These are phyloP conservation scores for Ibycter americanus DNA, from an alignment of 2,797 vertebrate species.

Conservation along the genomic window DNA sequence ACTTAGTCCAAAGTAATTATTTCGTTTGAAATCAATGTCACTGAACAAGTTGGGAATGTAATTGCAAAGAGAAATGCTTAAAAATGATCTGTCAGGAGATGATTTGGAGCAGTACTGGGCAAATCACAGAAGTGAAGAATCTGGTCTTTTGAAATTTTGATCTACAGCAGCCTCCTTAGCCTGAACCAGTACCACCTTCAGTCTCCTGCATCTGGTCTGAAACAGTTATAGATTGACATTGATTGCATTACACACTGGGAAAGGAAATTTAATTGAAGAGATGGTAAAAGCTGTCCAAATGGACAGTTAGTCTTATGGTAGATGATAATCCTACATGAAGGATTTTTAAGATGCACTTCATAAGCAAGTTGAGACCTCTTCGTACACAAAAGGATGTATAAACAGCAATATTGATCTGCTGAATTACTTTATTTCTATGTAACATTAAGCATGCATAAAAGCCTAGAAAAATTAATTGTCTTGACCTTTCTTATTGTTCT, in stretches of 20 bases:
- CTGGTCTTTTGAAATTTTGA: neutral
- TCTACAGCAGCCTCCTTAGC: neutral
- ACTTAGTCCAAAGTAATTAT: neutral
- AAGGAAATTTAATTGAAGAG: neutral
- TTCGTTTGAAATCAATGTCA: slow-evolving; percentile 2
- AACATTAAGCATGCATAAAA: neutral
- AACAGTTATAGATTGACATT: neutral
- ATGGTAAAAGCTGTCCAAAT: neutral
- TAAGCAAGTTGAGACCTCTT: neutral
- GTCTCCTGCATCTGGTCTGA: neutral
- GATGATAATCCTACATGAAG: neutral
- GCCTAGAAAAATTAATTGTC: neutral
- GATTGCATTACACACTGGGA: neutral
- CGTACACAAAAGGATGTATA: rapidly evolving
- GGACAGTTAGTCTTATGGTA: neutral
- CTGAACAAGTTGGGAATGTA: neutral
- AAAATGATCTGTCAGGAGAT: neutral
- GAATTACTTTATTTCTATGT: neutral
- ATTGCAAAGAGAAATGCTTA: neutral
- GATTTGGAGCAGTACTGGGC: neutral
- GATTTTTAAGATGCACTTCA: neutral
- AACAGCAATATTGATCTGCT: neutral
- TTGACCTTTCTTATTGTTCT: neutral
- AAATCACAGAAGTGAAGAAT: neutral
- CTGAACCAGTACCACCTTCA: neutral